Evolutionary conservation across 23 tunicate species (phyloP), one percentile per base, ranked within the genome.

Genomic region (Ascidia mentula): DNA sequence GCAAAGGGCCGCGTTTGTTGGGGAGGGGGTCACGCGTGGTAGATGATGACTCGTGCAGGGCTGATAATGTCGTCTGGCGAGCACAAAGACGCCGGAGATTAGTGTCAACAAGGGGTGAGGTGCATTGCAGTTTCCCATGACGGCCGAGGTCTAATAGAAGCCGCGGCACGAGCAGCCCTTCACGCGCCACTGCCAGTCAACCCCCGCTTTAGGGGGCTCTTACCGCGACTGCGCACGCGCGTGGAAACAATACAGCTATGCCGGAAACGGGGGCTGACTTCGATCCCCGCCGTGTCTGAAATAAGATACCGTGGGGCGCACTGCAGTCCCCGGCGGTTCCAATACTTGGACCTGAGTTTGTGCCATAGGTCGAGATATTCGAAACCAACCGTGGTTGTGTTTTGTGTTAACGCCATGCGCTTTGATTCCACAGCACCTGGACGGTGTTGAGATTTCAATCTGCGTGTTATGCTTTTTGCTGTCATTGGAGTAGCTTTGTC

Each of bases 81-180:
- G 65, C 13, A 53, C 65, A 53, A 53, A 53, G 65, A 26, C 28
- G 24, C 28, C 65, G 65, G 65, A 53, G 65, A 53, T 53, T 53
- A 53, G 65, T 28, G 65, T 53, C 65, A 53, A 53, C 28, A 53
- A 53, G 65, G 28, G 24, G 65, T 53, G 36, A 22, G 36, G 32
- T 37, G 36, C 78, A 32, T 32, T 28, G 78, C 53, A 30, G 22
- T 39, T 82, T 82, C 86, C 86, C 86, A 82, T 82, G 86, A 37
- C 86, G 40, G 86, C 34, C 40, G 37, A 7, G n/a, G 86, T 72
- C 73, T 74, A 46, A 36, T 30, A 36, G 72, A 26, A 20, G 30
- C 40, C 73, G 31, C 72, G 86, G 79, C 86, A 82, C 86, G 86
- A 82, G 86, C 24, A 20, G 22, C n/a, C 4, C 28, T 26, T 53